Evolutionary conservation across 2,888 invertebrate species (phyloP).

Genomic region (Hydraecia micacea): DNA sequence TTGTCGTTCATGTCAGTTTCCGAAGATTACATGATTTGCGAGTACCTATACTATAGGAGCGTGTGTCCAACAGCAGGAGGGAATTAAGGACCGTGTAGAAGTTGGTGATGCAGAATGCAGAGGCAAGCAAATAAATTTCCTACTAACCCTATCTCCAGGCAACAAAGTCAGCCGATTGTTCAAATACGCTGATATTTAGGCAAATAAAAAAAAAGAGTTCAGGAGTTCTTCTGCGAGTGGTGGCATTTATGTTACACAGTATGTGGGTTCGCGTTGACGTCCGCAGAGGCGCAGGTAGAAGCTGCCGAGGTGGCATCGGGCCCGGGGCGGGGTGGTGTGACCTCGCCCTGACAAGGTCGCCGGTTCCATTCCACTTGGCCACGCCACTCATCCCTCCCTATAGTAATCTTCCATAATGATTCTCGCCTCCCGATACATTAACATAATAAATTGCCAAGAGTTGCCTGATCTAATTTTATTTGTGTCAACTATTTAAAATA

Average conservation of each 20-base stretch:
- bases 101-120: conserved; percentile 4
- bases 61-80: background rate
- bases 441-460: conserved; percentile 51
- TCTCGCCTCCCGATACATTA: conserved; percentile 68
- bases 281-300: conserved; percentile 81
- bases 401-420: conserved; percentile 82
- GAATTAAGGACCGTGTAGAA: background rate
- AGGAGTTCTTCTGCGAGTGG: conserved; percentile 43
- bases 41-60: background rate
- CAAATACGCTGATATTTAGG: background rate
- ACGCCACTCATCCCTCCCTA: conserved; percentile 78
- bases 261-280: conserved; percentile 78
- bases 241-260: conserved; percentile 68
- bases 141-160: background rate
- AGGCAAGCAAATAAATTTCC: background rate
- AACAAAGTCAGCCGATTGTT: conserved; percentile 5
- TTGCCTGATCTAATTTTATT: conserved; percentile 34
- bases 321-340: conserved; percentile 77
- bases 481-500: conserved; percentile 7
- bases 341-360: conserved; percentile 88
- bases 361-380: conserved; percentile 83
- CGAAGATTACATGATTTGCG: conserved; percentile 3
- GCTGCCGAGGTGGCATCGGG: conserved; percentile 71
- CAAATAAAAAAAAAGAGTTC: background rate
- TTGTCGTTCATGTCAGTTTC: conserved; percentile 2